phyloP scores from a whole-genome alignment of 1,140 invertebrate species.

The Galleria mellonella region DNA sequence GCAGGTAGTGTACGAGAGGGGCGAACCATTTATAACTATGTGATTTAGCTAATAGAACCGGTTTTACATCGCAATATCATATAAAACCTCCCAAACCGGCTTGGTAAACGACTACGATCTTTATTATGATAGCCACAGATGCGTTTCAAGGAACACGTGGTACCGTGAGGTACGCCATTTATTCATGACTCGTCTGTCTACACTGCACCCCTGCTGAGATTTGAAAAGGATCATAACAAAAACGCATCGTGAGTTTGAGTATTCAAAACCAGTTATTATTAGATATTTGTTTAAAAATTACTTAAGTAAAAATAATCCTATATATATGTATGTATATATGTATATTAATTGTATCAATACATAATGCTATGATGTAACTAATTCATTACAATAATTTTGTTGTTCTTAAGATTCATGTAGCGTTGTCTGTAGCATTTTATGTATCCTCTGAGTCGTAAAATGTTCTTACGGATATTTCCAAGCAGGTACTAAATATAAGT shows the following conservation, averaged over 20 bases:
- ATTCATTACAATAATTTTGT: too few species aligned
- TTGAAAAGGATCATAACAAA: constrained; percentile 36
- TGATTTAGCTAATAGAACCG: constrained; percentile 53
- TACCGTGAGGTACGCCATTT: constrained; percentile 38
- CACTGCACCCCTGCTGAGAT: constrained; percentile 57
- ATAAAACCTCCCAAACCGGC: constrained; percentile 23
- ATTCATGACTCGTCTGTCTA: constrained; percentile 42
- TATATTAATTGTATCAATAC: too few species aligned
- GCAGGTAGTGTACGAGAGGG: constrained; percentile 54
- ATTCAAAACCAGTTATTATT: too few species aligned
- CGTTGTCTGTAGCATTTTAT: too few species aligned
- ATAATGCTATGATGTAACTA: too few species aligned
- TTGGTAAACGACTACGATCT: constrained; percentile 31
- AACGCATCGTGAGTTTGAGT: neutral
- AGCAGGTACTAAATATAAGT: too few species aligned
- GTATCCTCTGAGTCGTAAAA: too few species aligned
- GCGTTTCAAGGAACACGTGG: constrained; percentile 17
- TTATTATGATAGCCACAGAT: constrained; percentile 26
- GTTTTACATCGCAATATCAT: constrained; percentile 37
- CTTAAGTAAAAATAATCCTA: too few species aligned
- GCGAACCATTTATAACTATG: constrained; percentile 57
- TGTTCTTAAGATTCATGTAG: too few species aligned
- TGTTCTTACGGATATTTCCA: too few species aligned
- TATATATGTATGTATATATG: too few species aligned
- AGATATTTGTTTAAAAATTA: too few species aligned